phyloP scores from a whole-genome alignment of 2,113 vertebrate species.

The Nipponia nippon region DNA sequence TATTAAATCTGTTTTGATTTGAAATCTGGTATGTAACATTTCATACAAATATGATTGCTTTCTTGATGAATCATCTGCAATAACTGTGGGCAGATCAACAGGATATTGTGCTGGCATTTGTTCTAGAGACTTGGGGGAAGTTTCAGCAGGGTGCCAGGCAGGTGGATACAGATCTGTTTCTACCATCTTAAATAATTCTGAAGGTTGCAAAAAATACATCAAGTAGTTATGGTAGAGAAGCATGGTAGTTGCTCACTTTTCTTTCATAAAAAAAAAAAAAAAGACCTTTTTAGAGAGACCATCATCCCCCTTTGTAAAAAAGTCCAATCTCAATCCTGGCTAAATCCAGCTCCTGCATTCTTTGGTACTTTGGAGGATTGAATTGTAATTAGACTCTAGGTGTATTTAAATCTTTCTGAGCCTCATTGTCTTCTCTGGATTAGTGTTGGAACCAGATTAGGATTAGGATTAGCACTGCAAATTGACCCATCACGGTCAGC shows the following conservation, averaged over 20 bases:
- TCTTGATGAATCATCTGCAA: not conserved
- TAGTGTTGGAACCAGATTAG: not conserved
- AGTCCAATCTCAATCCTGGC: not conserved
- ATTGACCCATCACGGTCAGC: not conserved
- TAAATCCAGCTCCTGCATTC: not conserved
- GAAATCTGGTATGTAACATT: not conserved
- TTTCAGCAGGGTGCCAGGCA: not conserved
- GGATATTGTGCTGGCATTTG: not conserved
- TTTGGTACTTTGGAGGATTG: not conserved
- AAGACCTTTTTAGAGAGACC: not conserved
- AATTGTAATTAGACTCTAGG: not conserved
- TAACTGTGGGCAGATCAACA: not conserved
- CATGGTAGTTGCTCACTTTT: not conserved
- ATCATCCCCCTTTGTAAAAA: not conserved
- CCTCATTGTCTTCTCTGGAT: not conserved
- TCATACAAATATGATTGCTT: not conserved
- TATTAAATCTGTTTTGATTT: not conserved
- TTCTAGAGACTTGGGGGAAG: not conserved
- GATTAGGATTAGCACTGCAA: not conserved
- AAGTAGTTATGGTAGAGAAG: not conserved
- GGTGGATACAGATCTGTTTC: not conserved
- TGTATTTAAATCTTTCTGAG: not conserved
- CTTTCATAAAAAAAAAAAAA: not conserved
- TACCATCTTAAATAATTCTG: not conserved
- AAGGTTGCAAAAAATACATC: not conserved